Base-by-base conservation (phyloP, 2,797 vertebrate genomes). In the Lacerta bilineata region DNA sequence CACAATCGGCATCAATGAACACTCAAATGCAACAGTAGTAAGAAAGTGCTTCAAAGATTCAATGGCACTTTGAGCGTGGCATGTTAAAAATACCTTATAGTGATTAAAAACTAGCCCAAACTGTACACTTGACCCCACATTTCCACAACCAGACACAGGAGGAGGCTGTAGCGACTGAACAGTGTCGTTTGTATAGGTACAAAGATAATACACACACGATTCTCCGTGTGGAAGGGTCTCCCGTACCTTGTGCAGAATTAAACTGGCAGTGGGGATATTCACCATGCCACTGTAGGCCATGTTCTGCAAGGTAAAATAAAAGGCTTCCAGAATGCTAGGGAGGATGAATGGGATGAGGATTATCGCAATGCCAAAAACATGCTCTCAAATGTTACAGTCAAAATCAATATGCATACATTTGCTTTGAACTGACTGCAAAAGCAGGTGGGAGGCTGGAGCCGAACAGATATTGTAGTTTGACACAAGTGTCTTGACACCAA, bases 241-340 rank as follows among this genome's bases (percentile, higher is more conserved):
- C n/a, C 61, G 10, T 75, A 75, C 36, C 25, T 61, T 74, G 25
- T 59, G 83, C 3, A 59, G 69, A 36, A 4, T 74, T 74, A 84
- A 36, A 59, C 83, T 39, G 69, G 71, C 50, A 84, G 50, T 39
- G 33, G 27, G 50, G 33, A 41, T 41, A 75, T 64, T 61, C 50
- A 85, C 29, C 23, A 2, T 25, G 69, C 43, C 55, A 71, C 59
- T 20, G 18, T 7, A 9, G 80, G 33, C 36, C 33, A 81, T 15
- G 33, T 25, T 82, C 83, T 71, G n/a, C 83, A 36, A 74, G 8
- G 43, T 36, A 72, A 74, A 74, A 84, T 36, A 61, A 75, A 39
- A 74, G 50, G 83, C 50, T 84, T 23, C 71, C 50, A 84, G 71
- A 75, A 74, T 75, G n/a, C 71, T 61, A 82, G 80, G 80, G 23